These are phyloP conservation scores for Tringa solitaria DNA, from an alignment of 2,113 vertebrate species.

Conservation along the genomic window DNA sequence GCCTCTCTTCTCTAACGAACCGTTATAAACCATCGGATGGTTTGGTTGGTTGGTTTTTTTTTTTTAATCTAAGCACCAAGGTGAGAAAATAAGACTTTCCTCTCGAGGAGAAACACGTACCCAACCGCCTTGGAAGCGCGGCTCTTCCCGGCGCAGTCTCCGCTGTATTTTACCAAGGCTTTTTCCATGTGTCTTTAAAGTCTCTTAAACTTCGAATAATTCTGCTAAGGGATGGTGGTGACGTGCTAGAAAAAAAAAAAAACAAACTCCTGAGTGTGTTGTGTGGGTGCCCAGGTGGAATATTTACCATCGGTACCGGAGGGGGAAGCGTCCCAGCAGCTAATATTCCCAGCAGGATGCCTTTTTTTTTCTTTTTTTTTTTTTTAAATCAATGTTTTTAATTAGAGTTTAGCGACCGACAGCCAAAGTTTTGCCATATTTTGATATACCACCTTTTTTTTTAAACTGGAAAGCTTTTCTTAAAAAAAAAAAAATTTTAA, in stretches of 20 bases:
- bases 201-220: neutral
- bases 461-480: slow-evolving; percentile 78
- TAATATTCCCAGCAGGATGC: slow-evolving; percentile 61
- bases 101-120: neutral
- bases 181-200: neutral
- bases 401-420: slow-evolving; percentile 57
- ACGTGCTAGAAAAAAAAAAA: neutral
- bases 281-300: neutral
- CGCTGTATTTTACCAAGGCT: neutral
- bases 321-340: neutral
- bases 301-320: neutral
- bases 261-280: neutral
- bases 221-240: neutral
- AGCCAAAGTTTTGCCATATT: slow-evolving; percentile 74
- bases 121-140: neutral
- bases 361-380: neutral
- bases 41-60: no score
- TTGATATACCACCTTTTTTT: slow-evolving; percentile 72
- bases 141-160: neutral
- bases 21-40: neutral
- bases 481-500: slow-evolving; percentile 17
- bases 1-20: neutral
- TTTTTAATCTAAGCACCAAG: neutral
- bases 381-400: slow-evolving; percentile 45
- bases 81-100: neutral